Evolutionary conservation across 2,888 invertebrate species (phyloP), one percentile per base, ranked within the genome.

Genomic region (Harpagoxenus sublaevis): DNA sequence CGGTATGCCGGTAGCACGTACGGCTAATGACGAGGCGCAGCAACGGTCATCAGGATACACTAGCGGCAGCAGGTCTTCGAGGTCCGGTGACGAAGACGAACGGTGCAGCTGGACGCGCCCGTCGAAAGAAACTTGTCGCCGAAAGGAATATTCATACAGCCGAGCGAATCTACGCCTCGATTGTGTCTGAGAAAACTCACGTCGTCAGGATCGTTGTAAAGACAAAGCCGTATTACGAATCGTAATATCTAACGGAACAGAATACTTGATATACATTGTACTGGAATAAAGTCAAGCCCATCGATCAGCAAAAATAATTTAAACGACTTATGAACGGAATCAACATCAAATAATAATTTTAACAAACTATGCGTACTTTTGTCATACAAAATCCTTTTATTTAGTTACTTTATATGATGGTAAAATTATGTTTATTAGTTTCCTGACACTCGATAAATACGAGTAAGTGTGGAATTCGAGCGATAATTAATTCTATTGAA

Each of bases 41-140:
- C 87, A 77, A 66, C 79, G 85, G 86, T 87, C 88, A 86, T 88
- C 86, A 86, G 84, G 87, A 84, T 86, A 84, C 70, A 75, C 87
- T 35, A 42, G 42, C 78, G 74, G 84, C 84, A 83, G 74, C 79
- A 35, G 84, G 85, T 88, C 91, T 73, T 89, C 87, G 68, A 62
- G 74, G 77, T 35, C 60, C 81, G 68, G 79, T 88, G 91, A 91
- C 92, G 90, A 92, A 91, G 91, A 92, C 92, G 86, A 91, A 91
- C 91, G 87, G 86, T 87, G 66, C 88, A 57, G 81, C 63, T 79
- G 84, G 85, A 75, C 85, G 73, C 45, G 73, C 45, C 63, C 66
- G 53, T 9, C 77, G 65, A 88, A 91, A 88, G 79, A 89, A 88
- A 84, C 86, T 83, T 77, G 74, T 86, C 85, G 81, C 86, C 82